Evolutionary conservation across 2,113 vertebrate species (phyloP), one percentile per base, ranked within the genome.

Genomic region (Perca schrenkii): DNA sequence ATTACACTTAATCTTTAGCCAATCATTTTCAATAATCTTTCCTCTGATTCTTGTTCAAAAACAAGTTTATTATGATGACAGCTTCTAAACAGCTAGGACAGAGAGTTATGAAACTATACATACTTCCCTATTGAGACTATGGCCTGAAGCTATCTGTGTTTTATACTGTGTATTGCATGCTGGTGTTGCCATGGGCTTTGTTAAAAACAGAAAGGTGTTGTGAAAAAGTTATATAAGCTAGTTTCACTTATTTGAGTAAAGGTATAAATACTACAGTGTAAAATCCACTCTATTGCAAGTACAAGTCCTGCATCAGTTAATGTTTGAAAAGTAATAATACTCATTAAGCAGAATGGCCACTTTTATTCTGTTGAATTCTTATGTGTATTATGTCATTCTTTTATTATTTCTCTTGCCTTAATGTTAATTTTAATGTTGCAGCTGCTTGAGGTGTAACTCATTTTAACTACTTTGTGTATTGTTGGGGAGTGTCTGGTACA

Each of bases 91-190:
- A 21, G 61, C 17, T 50, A 31, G 43, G 77, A 80, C 80, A 65
- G 7, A 8, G 28, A 67, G 84, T 87, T 89, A 31, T 74, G 80
- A 90, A 89, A 86, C 81, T 76, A 19, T 47, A 66, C 3, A 46
- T 36, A 88, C 83, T 92, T 93, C 91, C 74, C 70, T 46, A 73
- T 61, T 87, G 50, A 69, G 64, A n/a, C 21, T 54, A 64, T 74
- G 31, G 13, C 25, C 47, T 64, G 19, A 36, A 58, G 53, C 43
- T 76, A 21, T 82, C 78, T 74, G 5, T 78, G 56, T 71, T 52
- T 49, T 75, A 15, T 28, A n/a, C 8, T 60, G 1, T 81, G 19
- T 25, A 46, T 53, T 16, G 4, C 15, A 43, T 22, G 34, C 40
- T 70, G 54, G 5, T 58, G 76, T 52, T 73, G 68, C 62, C n/a